Conservation (phyloP, 1,140 invertebrate genomes). For the Phymastichus coffea region DNA sequence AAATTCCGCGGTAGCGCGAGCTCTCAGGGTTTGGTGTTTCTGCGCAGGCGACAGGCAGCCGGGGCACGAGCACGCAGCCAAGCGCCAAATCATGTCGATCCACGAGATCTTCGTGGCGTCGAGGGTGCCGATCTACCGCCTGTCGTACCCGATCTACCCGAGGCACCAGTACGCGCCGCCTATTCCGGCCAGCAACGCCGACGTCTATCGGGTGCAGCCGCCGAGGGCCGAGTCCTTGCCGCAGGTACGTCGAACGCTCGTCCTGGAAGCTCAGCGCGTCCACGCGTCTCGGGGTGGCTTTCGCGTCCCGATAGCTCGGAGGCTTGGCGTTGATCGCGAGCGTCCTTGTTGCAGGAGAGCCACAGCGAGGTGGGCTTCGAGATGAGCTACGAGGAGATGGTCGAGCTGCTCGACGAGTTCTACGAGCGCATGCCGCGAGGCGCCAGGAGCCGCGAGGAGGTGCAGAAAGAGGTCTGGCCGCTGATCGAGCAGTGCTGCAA, state of each 20-base stretch:
- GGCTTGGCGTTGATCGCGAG: neutral
- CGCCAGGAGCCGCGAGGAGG: conserved; percentile 16
- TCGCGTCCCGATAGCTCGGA: too few species aligned
- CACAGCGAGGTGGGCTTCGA: conserved; percentile 8
- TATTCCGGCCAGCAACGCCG: neutral
- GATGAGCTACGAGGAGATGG: conserved; percentile 19
- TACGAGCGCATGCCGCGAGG: conserved; percentile 24
- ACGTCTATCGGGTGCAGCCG: neutral
- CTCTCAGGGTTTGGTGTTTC: neutral
- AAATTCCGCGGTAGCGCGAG: too few species aligned
- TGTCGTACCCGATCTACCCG: neutral
- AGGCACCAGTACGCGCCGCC: neutral
- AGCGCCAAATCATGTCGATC: conserved; percentile 13
- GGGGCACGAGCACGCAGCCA: neutral
- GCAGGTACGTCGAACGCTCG: neutral
- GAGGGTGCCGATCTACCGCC: conserved; percentile 1
- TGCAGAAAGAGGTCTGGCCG: neutral
- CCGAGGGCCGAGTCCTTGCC: neutral
- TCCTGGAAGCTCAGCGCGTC: too few species aligned
- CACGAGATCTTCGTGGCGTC: conserved; percentile 6
- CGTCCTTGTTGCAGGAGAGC: neutral
- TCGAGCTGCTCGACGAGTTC: conserved; percentile 24
- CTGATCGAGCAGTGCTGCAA: conserved; percentile 21
- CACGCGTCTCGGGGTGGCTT: too few species aligned
- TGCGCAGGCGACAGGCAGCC: neutral